These are phyloP conservation scores for Papilio dardanus DNA, from an alignment of 1,140 invertebrate genomes.

Conservation along the genomic window DNA sequence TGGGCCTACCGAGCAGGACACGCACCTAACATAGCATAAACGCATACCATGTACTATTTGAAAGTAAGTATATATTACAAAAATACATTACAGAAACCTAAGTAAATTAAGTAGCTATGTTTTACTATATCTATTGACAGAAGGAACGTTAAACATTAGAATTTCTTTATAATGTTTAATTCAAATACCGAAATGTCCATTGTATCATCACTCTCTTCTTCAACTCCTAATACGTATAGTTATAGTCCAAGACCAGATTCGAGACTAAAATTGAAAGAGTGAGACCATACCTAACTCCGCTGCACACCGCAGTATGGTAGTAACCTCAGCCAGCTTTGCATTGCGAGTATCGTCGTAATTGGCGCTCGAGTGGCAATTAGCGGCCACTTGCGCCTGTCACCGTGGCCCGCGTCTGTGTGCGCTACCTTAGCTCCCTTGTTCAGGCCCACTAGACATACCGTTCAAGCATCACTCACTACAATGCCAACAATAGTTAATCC, in stretches of 20 bases:
- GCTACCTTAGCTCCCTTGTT: slow-evolving; percentile 51
- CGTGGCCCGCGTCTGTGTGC: slow-evolving; percentile 53
- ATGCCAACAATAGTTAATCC: slow-evolving; percentile 33
- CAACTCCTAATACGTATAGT: background rate
- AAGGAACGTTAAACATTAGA: no score
- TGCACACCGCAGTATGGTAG: background rate
- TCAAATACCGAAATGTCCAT: background rate
- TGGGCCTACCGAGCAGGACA: no score
- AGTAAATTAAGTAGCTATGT: no score
- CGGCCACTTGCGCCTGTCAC: slow-evolving; percentile 65
- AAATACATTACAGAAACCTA: no score
- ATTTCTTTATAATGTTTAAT: no score
- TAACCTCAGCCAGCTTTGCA: background rate
- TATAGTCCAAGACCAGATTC: background rate
- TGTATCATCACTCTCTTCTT: background rate
- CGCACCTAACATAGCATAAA: no score
- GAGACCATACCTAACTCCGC: no score
- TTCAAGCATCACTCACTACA: slow-evolving; percentile 31
- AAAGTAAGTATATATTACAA: no score
- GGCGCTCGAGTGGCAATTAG: slow-evolving; percentile 77
- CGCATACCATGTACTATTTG: no score
- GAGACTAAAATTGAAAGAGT: background rate
- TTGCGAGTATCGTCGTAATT: slow-evolving; percentile 67
- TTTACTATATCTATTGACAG: no score
- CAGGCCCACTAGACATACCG: slow-evolving; percentile 33